Evolutionary conservation across 2,113 vertebrate genomes (phyloP).

Genomic region (Plectropomus leopardus): DNA sequence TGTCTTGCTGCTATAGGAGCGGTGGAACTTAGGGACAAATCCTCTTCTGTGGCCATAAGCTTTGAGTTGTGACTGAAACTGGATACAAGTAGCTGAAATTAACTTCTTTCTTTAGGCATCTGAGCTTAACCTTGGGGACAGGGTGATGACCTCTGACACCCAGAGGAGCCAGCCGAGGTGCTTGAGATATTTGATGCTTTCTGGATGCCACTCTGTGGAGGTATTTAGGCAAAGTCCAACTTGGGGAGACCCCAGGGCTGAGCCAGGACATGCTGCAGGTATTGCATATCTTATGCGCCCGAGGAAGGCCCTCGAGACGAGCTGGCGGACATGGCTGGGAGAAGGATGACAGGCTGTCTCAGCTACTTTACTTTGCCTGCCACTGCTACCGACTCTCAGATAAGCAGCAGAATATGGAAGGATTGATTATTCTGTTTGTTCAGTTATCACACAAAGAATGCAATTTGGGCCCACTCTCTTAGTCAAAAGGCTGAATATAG

Average conservation of each 20-base stretch:
- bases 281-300: slow-evolving; percentile 14
- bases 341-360: slow-evolving; percentile 21
- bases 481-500: slow-evolving; percentile 22
- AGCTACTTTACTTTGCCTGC: background rate
- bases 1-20: too few species aligned
- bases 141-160: background rate
- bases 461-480: background rate
- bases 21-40: too few species aligned
- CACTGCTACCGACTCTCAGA: slow-evolving; percentile 10
- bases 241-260: slow-evolving; percentile 9
- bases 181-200: slow-evolving; percentile 8
- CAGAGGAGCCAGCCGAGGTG: background rate
- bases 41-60: slow-evolving; percentile 1
- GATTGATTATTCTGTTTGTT: slow-evolving; percentile 31
- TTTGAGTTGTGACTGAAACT: background rate
- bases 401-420: slow-evolving; percentile 23
- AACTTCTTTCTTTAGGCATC: background rate
- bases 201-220: background rate
- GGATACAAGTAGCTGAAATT: background rate
- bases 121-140: background rate
- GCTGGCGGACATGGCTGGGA: slow-evolving; percentile 11
- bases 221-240: background rate
- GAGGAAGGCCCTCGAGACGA: slow-evolving; percentile 4
- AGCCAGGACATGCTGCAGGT: background rate
- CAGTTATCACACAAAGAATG: slow-evolving; percentile 41